A percentile compares a stretch with the other conserved stretches of the same genome.
These are phyloP conservation scores for Pseudanteris insignis DNA, from an alignment of 2,888 invertebrate genomes.

Conservation along the genomic window DNA sequence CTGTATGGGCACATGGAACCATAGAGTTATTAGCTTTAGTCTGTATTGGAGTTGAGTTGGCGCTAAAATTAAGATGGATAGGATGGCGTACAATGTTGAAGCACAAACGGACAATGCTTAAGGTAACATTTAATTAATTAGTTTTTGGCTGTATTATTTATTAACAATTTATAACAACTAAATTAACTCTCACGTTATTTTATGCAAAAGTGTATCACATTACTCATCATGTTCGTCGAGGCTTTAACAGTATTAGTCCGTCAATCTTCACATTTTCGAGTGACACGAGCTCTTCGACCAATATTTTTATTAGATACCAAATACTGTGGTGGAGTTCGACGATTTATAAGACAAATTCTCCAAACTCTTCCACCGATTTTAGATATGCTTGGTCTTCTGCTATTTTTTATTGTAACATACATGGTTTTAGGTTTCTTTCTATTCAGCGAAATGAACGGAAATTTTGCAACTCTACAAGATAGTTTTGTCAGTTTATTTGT, in stretches of 20 bases:
- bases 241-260: slow-evolving; percentile 81
- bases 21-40: slow-evolving; percentile 81
- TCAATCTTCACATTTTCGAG: slow-evolving; percentile 85
- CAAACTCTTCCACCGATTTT: slow-evolving; percentile 87
- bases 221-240: slow-evolving; percentile 84
- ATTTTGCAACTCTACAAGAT: slow-evolving; percentile 81
- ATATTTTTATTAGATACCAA: slow-evolving; percentile 88
- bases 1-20: slow-evolving; percentile 82
- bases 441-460: slow-evolving; percentile 81
- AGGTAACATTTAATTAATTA: slow-evolving; percentile 72
- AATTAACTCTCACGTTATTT: too few relatives aligned
- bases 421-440: slow-evolving; percentile 84
- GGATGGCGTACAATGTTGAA: slow-evolving; percentile 83
- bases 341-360: slow-evolving; percentile 81
- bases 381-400: slow-evolving; percentile 84
- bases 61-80: slow-evolving; percentile 85
- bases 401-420: slow-evolving; percentile 87
- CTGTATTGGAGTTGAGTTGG: slow-evolving; percentile 80
- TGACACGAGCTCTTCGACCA: slow-evolving; percentile 87
- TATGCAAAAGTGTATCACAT: slow-evolving; percentile 78
- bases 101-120: slow-evolving; percentile 86
- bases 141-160: too few relatives aligned
- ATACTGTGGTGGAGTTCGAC: slow-evolving; percentile 81
- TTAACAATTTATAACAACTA: too few relatives aligned
- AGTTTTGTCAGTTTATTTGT: slow-evolving; percentile 91